phyloP scores from a whole-genome alignment of 2,888 invertebrate genomes.

The Melikaiella ostensackeni region DNA sequence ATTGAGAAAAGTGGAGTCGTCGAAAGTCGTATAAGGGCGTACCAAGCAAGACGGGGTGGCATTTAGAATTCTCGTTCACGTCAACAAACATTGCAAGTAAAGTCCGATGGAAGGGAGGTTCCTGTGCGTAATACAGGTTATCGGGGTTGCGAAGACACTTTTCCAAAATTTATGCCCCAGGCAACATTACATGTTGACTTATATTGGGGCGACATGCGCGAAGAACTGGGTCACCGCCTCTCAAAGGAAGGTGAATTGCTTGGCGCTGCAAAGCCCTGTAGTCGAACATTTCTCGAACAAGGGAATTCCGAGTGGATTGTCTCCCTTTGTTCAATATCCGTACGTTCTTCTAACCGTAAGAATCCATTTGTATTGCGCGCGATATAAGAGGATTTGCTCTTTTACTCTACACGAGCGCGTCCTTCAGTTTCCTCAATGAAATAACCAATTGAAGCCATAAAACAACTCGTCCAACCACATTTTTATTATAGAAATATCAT shows the following conservation, averaged over 20 bases:
- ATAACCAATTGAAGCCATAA: constrained; percentile 1
- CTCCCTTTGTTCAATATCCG: constrained; percentile 40
- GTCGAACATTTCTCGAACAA: constrained; percentile 39
- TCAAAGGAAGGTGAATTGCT: constrained; percentile 49
- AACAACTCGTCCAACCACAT: neutral
- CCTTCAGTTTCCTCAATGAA: constrained; percentile 5
- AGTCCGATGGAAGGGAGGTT: constrained; percentile 11
- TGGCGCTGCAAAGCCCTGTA: constrained; percentile 40
- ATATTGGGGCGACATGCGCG: constrained; percentile 37
- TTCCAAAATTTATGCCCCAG: constrained; percentile 42
- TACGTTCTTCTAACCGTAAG: constrained; percentile 8
- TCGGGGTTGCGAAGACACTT: constrained; percentile 20
- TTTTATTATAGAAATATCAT: constrained; percentile 12
- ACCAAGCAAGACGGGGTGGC: neutral
- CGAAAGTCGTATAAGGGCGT: constrained; percentile 29
- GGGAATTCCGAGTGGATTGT: constrained; percentile 42
- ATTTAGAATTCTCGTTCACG: constrained; percentile 11
- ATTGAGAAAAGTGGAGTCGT: constrained; percentile 9
- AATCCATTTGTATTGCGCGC: neutral
- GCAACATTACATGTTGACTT: neutral
- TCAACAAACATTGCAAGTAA: constrained; percentile 10
- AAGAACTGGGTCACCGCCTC: constrained; percentile 47
- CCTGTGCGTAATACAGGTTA: constrained; percentile 37
- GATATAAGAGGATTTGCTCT: constrained; percentile 3
- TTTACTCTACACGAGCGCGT: too few species aligned